A percentile compares a stretch with the other conserved stretches of the same genome.
phyloP scores from a whole-genome alignment of 37 sponge, comb jelly and placozoan species.

The Corticium candelabrum region DNA sequence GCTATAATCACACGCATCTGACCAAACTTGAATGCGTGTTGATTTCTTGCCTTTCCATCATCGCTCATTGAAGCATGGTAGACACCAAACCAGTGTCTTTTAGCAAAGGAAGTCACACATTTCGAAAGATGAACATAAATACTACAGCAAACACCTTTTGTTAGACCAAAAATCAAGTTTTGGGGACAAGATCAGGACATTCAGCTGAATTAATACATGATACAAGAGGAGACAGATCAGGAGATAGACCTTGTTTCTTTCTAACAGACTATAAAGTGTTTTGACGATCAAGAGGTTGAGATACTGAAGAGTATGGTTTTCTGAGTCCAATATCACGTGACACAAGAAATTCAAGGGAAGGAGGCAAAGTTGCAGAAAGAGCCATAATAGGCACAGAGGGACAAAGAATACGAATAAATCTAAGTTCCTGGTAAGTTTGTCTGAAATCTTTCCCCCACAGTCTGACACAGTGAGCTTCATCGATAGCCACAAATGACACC shows the following conservation, averaged over 20 bases:
- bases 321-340: not conserved
- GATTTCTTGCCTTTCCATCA: not conserved
- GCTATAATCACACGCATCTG: not conserved
- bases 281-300: not conserved
- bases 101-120: too few relatives aligned
- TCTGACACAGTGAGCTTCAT: not conserved
- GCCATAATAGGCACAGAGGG: not conserved
- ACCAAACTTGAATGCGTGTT: not conserved
- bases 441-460: not conserved
- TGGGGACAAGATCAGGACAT: not conserved
- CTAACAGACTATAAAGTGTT: not conserved
- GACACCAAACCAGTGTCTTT: not conserved
- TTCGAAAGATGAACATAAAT: not conserved
- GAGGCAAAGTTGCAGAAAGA: not conserved
- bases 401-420: not conserved
- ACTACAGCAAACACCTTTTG: not conserved
- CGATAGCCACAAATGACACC: not conserved
- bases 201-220: not conserved
- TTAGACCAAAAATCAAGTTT: not conserved
- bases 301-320: not conserved
- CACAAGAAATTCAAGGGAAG: not conserved
- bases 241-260: not conserved
- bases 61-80: not conserved
- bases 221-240: not conserved
- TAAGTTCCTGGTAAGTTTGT: not conserved